Evolutionary conservation across 2,113 vertebrate genomes (phyloP), one percentile per base, ranked within the genome.

Genomic region (Calidris pugnax): DNA sequence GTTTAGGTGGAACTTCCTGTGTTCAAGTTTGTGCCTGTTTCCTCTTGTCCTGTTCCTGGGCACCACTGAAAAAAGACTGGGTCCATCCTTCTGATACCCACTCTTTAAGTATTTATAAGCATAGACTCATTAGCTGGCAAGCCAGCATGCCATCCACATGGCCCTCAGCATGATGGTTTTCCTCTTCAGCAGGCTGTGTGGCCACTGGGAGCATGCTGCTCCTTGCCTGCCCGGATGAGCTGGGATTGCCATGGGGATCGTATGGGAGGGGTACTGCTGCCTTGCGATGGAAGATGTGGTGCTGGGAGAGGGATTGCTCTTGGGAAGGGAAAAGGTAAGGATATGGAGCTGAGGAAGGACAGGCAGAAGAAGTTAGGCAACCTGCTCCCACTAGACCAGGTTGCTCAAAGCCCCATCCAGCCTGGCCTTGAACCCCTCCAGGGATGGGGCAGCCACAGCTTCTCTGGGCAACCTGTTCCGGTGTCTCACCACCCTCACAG

Each of bases 121-220:
- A 53, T 28, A 45, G 57, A 32, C 37, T 39, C 2, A 4, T 4
- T 5, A 37, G 51, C 64, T 15, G 57, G 27, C 51, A 28, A 48
- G 30, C 26, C n/a, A 7, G 17, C 8, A 0, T 27, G 32, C 53
- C 53, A 33, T 0, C 26, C 8, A 1, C 20, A 5, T 37, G 7
- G 33, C 23, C 66, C n/a, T 75, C 23, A 7, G 10, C 37, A 2
- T 19, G 8, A 5, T 0, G 3, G 50, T 18, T 27, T 51, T 35
- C 37, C 33, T 4, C 23, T 15, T 27, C 43, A 2, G 32, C n/a
- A 20, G 39, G 28, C 12, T 8, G 5, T 3, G 19, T 23, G 67
- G 41, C 41, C 23, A 0, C 43, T 26, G 39, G 67, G 23, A 41
- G 4, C 4, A 2, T 41, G 30, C 43, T 53, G 55, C 73, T 59